Evolutionary conservation across 2,797 vertebrate genomes (phyloP), one percentile per base, ranked within the genome.

Genomic region (Babyrousa celebensis): DNA sequence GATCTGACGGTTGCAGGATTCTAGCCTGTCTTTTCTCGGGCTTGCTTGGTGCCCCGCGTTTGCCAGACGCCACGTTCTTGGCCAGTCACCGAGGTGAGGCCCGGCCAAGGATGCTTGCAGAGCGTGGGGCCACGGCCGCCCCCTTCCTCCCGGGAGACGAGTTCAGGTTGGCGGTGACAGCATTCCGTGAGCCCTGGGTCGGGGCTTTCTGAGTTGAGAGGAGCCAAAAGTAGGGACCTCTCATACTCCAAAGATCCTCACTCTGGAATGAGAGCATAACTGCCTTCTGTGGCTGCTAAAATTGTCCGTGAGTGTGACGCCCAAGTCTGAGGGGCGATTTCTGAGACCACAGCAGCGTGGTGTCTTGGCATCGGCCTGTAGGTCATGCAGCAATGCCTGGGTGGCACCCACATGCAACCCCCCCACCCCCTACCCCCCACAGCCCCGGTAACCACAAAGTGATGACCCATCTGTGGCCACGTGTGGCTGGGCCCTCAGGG

Each of bases 291-390:
- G 32, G 1, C 54, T 67, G 2, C 18, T 7, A 14, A 18, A 32
- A 11, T 32, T 10, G 14, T 43, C 5, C 0, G 1, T 48, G 18
- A 63, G 63, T 18, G 27, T 14, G 0, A 29, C 0, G 9, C 18
- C 62, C 17, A 17, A 23, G n/a, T 4, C 48, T 48, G 65, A 1
- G 1, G 12, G 2, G 23, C 3, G 7, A 2, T 11, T 60, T 62
- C 58, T 18, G 62, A 32, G 29, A 14, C 18, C 3, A 0, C 4
- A 32, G 40, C 32, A 2, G 27, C 0, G 17, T 3, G 1, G 23
- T 40, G 4, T 16, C 32, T 65, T 16, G n/a, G 84, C 9, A 23
- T 4, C 1, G 1, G 27, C 17, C 58, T 43, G 0, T 1, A 2
- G 85, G 18, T 27, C 27, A 17, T 23, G 27, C 25, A n/a, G 58